Evolutionary conservation across 2,113 vertebrate species (phyloP).

Genomic region (Equus przewalskii): DNA sequence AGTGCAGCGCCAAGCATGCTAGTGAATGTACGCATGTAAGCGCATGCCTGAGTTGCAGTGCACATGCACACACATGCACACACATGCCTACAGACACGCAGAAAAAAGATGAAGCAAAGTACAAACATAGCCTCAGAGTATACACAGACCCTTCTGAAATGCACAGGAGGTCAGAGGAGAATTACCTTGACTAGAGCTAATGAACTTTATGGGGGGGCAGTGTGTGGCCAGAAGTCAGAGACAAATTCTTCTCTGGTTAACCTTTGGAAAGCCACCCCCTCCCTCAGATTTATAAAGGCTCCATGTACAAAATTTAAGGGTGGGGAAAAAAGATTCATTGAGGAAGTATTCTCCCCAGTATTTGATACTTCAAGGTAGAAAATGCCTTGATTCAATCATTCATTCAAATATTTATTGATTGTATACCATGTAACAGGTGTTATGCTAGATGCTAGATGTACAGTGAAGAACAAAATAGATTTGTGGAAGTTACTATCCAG

Average conservation of each 20-base stretch:
- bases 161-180: not conserved
- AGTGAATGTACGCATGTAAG: not conserved
- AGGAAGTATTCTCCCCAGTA: not conserved
- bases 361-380: not conserved
- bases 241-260: not conserved
- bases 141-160: not conserved
- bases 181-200: not conserved
- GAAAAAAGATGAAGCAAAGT: constrained; percentile 31
- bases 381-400: not conserved
- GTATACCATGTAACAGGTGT: not conserved
- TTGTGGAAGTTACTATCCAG: not conserved
- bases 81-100: not conserved
- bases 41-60: not conserved
- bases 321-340: not conserved
- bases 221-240: not conserved
- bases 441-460: not conserved
- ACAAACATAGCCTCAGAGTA: not conserved
- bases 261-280: not conserved
- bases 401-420: constrained; percentile 8
- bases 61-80: not conserved
- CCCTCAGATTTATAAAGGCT: not conserved
- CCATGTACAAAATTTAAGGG: not conserved
- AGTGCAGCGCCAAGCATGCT: not conserved
- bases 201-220: not conserved
- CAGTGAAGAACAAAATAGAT: not conserved